These are phyloP conservation scores for Ornithoptera priamus DNA, from an alignment of 2,888 invertebrate genomes.

Conservation along the genomic window DNA sequence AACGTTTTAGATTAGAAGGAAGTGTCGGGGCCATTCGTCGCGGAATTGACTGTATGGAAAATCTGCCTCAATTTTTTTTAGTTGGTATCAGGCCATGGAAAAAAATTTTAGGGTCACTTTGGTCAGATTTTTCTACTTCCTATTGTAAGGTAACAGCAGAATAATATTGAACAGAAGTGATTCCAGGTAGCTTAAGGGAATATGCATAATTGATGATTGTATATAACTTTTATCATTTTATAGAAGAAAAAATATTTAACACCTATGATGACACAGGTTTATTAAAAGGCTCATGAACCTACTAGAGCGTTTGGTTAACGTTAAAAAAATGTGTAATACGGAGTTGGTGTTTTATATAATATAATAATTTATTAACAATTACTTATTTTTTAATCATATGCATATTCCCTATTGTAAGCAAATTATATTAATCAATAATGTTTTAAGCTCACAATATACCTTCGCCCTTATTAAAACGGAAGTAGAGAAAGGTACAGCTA, in stretches of 20 bases:
- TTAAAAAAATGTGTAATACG: no score
- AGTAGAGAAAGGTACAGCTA: conserved; percentile 43
- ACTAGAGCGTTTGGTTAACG: no score
- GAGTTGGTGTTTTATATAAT: no score
- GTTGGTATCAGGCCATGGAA: conserved; percentile 30
- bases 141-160: background rate
- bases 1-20: conserved; percentile 1
- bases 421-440: background rate
- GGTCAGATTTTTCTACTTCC: conserved; percentile 32
- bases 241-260: no score
- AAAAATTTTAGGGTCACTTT: conserved; percentile 25
- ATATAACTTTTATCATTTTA: no score
- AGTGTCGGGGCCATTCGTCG: conserved; percentile 37
- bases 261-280: no score
- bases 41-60: conserved; percentile 63
- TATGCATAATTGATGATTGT: no score
- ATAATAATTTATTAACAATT: no score
- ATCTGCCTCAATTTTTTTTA: conserved; percentile 54
- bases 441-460: background rate
- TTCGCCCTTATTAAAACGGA: background rate
- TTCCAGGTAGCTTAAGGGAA: background rate
- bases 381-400: no score
- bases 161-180: background rate
- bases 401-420: no score
- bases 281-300: no score